Evolutionary conservation across 1,140 invertebrate genomes (phyloP), one percentile per base, ranked within the genome.

Genomic region (Hylyphantes graminicola): DNA sequence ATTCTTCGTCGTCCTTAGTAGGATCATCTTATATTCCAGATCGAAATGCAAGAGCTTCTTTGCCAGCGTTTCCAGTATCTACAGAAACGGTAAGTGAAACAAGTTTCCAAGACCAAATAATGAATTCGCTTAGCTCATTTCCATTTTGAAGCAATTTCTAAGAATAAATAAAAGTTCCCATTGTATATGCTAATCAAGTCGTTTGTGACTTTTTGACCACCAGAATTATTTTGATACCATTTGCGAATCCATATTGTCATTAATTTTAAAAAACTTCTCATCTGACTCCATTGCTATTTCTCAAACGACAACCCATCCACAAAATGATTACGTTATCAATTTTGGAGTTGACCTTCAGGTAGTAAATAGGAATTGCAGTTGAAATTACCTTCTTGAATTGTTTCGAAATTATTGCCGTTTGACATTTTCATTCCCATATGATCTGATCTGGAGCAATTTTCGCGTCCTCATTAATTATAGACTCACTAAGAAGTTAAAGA

Each of bases 1-100:
- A 65, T 67, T 78, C 76, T 12, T 78, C 76, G 10, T 63, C 63
- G 13, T 67, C 61, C 21, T 67, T 78, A 51, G 35, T 15, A 12
- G 15, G 35, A 51, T 65, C 50, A 21, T 67, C 64, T 67, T 53
- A 54, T 21, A 19, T 64, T 53, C 17, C 63, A 53, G 76, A 78
- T 2, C 17, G 61, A 65, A 78, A 19, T n/a, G 48, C 76, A 8
- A 65, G 63, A 21, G 7, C 61, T 12, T 76, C 74, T 17, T 67
- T 78, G 50, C 63, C 61, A 15, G 21, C 61, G 12, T 67, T 67
- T 50, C 54, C 61, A 21, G 54, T 53, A 53, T 54, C 63, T 78
- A 10, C 64, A 63, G 76, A 78, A 19, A 78, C 51, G 11, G 63
- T 67, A 78, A 67, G 63, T 35, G 57, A n/a, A 5, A 65, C 50